Evolutionary conservation across 1,140 invertebrate species (phyloP).

Genomic region (Coenobita brevimanus): DNA sequence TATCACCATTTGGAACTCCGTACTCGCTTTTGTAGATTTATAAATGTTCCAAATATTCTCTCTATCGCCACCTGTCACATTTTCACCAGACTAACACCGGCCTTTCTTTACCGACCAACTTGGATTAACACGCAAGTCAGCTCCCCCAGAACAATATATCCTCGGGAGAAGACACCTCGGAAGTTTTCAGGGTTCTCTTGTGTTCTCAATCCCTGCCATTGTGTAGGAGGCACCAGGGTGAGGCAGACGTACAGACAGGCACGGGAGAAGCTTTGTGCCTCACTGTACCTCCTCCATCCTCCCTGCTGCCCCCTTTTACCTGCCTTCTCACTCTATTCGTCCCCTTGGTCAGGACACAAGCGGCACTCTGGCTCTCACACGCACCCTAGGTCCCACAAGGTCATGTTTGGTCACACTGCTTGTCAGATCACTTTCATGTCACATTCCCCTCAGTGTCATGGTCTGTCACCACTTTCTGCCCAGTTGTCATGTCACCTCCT

Average conservation of each 20-base stretch:
- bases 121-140: constrained; percentile 48
- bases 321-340: not conserved
- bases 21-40: constrained; percentile 66
- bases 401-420: too few relatives aligned
- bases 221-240: not conserved
- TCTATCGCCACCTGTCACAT: constrained; percentile 37
- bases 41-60: constrained; percentile 61
- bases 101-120: constrained; percentile 38
- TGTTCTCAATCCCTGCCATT: not conserved
- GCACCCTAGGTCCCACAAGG: too few relatives aligned
- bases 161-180: constrained; percentile 8
- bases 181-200: constrained; percentile 10
- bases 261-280: not conserved
- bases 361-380: too few relatives aligned
- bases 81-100: constrained; percentile 56
- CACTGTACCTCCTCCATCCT: not conserved
- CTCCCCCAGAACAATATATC: constrained; percentile 17
- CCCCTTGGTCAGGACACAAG: too few relatives aligned
- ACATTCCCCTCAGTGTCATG: too few relatives aligned
- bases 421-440: too few relatives aligned
- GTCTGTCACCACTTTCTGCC: too few relatives aligned
- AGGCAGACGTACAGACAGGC: not conserved
- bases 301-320: not conserved
- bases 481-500: too few relatives aligned
- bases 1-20: constrained; percentile 65